These are phyloP conservation scores for Mantis religiosa DNA, from an alignment of 2,888 invertebrate genomes.

Conservation along the genomic window DNA sequence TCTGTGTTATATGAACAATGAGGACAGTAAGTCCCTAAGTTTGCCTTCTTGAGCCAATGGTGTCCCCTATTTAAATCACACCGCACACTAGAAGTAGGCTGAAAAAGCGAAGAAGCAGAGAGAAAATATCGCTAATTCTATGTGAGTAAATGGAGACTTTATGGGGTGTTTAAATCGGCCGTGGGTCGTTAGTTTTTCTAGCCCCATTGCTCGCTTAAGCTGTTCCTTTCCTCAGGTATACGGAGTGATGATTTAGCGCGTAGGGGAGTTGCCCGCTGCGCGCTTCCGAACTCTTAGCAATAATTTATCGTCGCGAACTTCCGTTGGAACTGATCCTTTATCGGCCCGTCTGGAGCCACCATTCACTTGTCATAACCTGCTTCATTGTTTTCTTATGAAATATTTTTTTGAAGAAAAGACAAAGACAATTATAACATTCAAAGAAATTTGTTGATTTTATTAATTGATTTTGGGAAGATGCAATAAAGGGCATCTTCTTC, in stretches of 20 bases:
- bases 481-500: too few species aligned
- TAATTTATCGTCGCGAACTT: not conserved
- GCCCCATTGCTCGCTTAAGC: not conserved
- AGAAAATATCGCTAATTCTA: not conserved
- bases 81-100: not conserved
- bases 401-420: too few species aligned
- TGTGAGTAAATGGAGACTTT: not conserved
- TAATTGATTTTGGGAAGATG: too few species aligned
- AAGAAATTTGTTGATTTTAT: too few species aligned
- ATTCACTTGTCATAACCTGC: not conserved
- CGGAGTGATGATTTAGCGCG: not conserved
- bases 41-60: too few species aligned
- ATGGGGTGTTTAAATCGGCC: not conserved
- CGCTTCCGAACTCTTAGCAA: not conserved
- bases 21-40: too few species aligned
- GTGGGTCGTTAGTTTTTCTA: not conserved
- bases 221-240: not conserved
- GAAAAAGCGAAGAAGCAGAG: not conserved
- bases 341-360: not conserved
- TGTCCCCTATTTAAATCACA: too few species aligned
- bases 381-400: not conserved
- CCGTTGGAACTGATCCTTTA: not conserved
- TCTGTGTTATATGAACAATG: too few species aligned
- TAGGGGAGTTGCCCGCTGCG: not conserved
- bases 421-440: too few species aligned